phyloP scores from a whole-genome alignment of 2,888 invertebrate genomes.

The Caenorhabditis drosophilae region DNA sequence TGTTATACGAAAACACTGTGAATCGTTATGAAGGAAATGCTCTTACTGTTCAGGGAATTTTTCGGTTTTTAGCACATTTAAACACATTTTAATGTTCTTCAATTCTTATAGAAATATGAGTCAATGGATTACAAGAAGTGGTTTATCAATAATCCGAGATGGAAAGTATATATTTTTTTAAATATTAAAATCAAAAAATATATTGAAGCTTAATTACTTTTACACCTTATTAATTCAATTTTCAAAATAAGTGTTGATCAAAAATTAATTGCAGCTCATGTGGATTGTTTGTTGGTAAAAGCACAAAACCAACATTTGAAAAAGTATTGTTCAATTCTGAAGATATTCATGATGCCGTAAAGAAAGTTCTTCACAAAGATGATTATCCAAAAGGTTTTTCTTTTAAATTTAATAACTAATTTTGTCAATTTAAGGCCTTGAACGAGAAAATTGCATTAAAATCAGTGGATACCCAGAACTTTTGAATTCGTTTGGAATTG shows the following conservation, averaged over 20 bases:
- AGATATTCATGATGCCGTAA: slow-evolving; percentile 41
- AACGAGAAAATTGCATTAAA: slow-evolving; percentile 14
- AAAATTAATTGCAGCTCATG: slow-evolving; percentile 24
- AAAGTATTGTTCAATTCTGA: slow-evolving; percentile 37
- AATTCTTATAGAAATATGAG: slow-evolving; percentile 38
- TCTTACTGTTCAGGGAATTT: neutral
- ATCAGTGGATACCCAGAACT: slow-evolving; percentile 37
- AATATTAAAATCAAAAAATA: neutral
- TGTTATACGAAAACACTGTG: slow-evolving; percentile 58
- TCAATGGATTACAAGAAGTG: slow-evolving; percentile 32
- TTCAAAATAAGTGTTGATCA: too few relatives aligned
- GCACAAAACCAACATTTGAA: slow-evolving; percentile 23
- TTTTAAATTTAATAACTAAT: too few relatives aligned
- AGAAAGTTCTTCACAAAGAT: slow-evolving; percentile 38
- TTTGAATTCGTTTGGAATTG: slow-evolving; percentile 48
- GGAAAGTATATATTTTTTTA: slow-evolving; percentile 17
- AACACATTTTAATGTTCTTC: too few relatives aligned
- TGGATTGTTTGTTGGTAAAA: slow-evolving; percentile 21
- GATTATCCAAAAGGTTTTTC: slow-evolving; percentile 12
- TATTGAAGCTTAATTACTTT: too few relatives aligned
- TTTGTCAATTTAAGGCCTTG: slow-evolving; percentile 2
- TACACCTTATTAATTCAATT: too few relatives aligned
- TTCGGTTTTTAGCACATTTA: too few relatives aligned
- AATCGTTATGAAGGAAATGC: slow-evolving; percentile 43
- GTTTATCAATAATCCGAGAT: slow-evolving; percentile 16